These are phyloP conservation scores for Acestrorhynchus altus DNA, from an alignment of 2,797 vertebrate species.

Conservation along the genomic window DNA sequence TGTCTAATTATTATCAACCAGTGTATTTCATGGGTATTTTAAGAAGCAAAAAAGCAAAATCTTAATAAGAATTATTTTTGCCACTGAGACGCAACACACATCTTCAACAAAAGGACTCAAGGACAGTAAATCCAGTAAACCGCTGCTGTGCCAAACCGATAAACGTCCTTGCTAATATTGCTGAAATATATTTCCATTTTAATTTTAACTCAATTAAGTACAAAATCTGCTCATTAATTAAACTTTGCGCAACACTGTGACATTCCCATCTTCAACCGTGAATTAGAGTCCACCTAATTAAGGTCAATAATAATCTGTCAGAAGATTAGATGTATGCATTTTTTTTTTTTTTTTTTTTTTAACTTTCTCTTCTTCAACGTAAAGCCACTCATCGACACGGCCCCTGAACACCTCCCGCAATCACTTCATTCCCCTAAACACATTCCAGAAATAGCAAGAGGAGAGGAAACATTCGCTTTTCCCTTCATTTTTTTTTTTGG, in stretches of 20 bases:
- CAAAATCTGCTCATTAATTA: slow-evolving; percentile 14
- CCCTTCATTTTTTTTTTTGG: slow-evolving; percentile 66
- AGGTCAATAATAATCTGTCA: slow-evolving; percentile 23
- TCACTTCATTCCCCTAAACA: slow-evolving; percentile 27
- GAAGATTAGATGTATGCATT: not conserved
- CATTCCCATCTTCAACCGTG: slow-evolving; percentile 15
- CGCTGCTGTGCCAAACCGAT: not conserved
- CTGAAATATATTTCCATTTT: not conserved
- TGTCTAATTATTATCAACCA: too few species aligned
- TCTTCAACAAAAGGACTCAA: not conserved
- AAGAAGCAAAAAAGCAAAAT: too few species aligned
- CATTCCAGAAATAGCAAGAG: slow-evolving; percentile 5
- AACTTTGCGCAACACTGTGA: not conserved
- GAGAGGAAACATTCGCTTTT: slow-evolving; percentile 25
- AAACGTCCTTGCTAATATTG: not conserved
- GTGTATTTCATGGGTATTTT: too few species aligned
- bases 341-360: not conserved
- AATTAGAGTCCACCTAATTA: slow-evolving; percentile 38
- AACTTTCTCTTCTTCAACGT: not conserved
- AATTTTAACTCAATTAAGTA: slow-evolving; percentile 21
- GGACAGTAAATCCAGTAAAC: not conserved
- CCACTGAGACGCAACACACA: not conserved
- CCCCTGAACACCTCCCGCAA: slow-evolving; percentile 14
- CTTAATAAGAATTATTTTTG: too few species aligned
- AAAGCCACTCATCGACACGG: slow-evolving; percentile 15